These are phyloP conservation scores for Embidobia sp. DNA, from an alignment of 2,888 invertebrate species.

Conservation along the genomic window DNA sequence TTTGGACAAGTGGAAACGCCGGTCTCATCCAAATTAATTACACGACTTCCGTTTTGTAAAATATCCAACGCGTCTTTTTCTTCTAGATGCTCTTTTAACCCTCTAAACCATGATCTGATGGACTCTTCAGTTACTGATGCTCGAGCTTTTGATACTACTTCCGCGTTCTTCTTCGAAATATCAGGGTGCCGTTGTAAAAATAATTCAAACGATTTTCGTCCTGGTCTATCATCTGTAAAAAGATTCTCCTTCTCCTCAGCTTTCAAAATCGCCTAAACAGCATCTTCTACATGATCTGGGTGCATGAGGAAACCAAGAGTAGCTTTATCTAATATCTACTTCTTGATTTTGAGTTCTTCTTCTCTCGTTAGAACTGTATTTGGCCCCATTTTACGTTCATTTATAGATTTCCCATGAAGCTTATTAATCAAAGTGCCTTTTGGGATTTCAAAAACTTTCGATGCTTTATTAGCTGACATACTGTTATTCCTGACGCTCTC, in stretches of 20 bases:
- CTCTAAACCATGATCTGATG: constrained; percentile 35
- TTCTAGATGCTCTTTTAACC: constrained; percentile 6
- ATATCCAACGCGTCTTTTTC: constrained; percentile 27
- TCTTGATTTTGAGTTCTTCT: constrained; percentile 29
- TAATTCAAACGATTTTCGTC: constrained; percentile 67
- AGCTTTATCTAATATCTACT: constrained; percentile 65
- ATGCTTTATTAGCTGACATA: constrained; percentile 5
- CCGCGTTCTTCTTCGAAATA: constrained; percentile 63
- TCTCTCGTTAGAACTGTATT: constrained; percentile 24
- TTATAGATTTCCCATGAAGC: background rate
- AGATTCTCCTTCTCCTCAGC: constrained; percentile 58
- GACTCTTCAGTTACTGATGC: constrained; percentile 58
- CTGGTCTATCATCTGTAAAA: constrained; percentile 67
- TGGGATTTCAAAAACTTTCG: background rate
- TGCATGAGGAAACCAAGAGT: constrained; percentile 69
- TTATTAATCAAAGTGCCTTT: constrained; percentile 15
- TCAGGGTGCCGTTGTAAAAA: constrained; percentile 65
- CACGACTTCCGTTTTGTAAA: constrained; percentile 32
- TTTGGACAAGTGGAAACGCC: constrained; percentile 47
- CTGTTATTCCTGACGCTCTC: background rate
- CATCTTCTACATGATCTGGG: constrained; percentile 66
- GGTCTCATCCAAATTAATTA: constrained; percentile 61
- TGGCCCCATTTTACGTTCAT: constrained; percentile 41
- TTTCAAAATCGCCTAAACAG: constrained; percentile 63
- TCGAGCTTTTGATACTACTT: constrained; percentile 67